Evolutionary conservation across 2,888 invertebrate genomes (phyloP).

Genomic region (Deroplatys truncata): DNA sequence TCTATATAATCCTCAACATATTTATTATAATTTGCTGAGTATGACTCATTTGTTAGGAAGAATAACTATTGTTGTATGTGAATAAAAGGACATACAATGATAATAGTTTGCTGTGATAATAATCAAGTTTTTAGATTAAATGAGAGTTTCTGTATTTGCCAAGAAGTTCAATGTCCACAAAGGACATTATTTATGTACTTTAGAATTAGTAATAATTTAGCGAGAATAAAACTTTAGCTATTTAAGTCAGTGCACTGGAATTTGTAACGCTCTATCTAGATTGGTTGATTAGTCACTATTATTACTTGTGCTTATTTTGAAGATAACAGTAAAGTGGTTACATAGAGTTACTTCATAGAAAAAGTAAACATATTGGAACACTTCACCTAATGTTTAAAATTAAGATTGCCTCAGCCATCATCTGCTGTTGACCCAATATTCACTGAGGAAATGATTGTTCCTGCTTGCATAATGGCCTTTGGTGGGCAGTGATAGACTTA

Average conservation of each 20-base stretch:
- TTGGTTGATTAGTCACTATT: background rate
- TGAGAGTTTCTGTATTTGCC: background rate
- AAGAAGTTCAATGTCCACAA: background rate
- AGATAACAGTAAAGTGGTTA: too few relatives aligned
- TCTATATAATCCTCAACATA: background rate
- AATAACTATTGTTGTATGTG: background rate
- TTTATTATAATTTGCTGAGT: background rate
- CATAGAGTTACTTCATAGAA: too few relatives aligned
- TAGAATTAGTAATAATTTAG: constrained; percentile 10
- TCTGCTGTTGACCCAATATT: too few relatives aligned
- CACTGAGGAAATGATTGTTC: too few relatives aligned
- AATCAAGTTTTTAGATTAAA: background rate
- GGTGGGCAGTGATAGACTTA: too few relatives aligned
- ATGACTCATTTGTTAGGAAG: background rate
- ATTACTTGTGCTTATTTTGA: too few relatives aligned
- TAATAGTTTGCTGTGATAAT: background rate
- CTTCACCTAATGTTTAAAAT: too few relatives aligned
- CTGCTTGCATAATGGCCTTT: too few relatives aligned
- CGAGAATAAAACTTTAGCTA: background rate
- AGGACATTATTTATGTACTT: background rate
- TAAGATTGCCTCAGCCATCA: too few relatives aligned
- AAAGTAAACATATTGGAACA: too few relatives aligned
- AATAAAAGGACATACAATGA: constrained; percentile 3
- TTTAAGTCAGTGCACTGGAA: background rate
- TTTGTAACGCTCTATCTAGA: background rate